Conservation (phyloP, 2,888 invertebrate species). For the Ophraella communa region DNA sequence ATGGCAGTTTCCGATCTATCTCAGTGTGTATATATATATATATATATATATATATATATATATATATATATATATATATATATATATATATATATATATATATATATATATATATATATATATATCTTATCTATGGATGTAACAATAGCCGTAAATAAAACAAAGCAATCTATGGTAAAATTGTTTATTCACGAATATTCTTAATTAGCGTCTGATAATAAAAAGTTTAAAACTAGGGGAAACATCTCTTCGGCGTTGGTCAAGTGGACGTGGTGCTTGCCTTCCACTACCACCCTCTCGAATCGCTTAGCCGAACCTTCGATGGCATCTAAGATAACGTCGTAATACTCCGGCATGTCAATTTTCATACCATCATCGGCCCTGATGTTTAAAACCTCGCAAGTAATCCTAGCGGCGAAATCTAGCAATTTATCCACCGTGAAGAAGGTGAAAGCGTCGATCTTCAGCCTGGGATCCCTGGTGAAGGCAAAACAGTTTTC, state of each 20-base stretch:
- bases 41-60: too few relatives aligned
- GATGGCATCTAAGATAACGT: constrained; percentile 70
- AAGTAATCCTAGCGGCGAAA: constrained; percentile 73
- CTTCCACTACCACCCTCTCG: constrained; percentile 72
- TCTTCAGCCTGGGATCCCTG: constrained; percentile 78
- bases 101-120: too few relatives aligned
- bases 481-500: constrained; percentile 67
- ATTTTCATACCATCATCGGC: constrained; percentile 75
- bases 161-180: too few relatives aligned
- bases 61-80: too few relatives aligned
- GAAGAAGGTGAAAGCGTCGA: constrained; percentile 73
- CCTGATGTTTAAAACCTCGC: constrained; percentile 79
- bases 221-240: constrained; percentile 68
- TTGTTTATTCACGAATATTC: background rate
- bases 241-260: constrained; percentile 74
- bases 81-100: too few relatives aligned
- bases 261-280: constrained; percentile 85
- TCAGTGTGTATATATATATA: too few relatives aligned
- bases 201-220: constrained; percentile 47
- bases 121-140: too few relatives aligned
- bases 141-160: too few relatives aligned
- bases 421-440: constrained; percentile 71
- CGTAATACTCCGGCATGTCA: constrained; percentile 72
- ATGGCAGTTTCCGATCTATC: too few relatives aligned
- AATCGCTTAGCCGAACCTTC: constrained; percentile 66